Conservation (phyloP, 2,888 invertebrate species). For the Siphonodentalium dalli region DNA sequence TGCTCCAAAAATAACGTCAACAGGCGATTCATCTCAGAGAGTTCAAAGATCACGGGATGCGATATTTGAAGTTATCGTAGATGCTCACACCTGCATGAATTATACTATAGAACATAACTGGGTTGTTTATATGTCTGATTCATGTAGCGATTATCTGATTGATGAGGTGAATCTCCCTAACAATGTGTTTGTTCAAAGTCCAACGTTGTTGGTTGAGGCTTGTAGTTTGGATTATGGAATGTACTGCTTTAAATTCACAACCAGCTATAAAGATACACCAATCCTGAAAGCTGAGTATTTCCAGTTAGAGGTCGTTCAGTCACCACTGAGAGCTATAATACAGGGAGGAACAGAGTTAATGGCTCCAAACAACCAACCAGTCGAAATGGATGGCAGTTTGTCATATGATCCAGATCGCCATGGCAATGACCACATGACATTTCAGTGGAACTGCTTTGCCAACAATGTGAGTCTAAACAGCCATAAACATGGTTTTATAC, state of each 20-base stretch:
- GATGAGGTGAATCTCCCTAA: conserved; percentile 12
- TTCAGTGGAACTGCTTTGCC: too few relatives aligned
- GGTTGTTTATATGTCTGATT: conserved; percentile 29
- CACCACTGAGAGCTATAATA: conserved; percentile 35
- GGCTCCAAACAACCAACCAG: conserved; percentile 9
- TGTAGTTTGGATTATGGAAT: conserved; percentile 30
- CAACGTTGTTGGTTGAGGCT: conserved; percentile 22
- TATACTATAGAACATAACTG: conserved; percentile 40
- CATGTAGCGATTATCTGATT: conserved; percentile 18
- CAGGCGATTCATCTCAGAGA: conserved; percentile 24
- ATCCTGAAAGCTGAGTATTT: conserved; percentile 25
- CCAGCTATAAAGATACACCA: conserved; percentile 39
- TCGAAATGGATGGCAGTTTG: conserved; percentile 32
- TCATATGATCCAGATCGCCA: conserved; percentile 54
- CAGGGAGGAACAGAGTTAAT: conserved; percentile 30
- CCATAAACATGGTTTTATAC: too few relatives aligned
- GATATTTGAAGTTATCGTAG: conserved; percentile 35
- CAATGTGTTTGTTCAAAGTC: conserved; percentile 17
- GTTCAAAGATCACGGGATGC: conserved; percentile 26
- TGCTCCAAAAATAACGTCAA: conserved; percentile 31
- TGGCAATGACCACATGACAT: too few relatives aligned
- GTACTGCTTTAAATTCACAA: conserved; percentile 39
- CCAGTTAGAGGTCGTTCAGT: conserved; percentile 33
- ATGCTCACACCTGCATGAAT: conserved; percentile 32
- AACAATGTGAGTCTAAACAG: too few relatives aligned